Evolutionary conservation across 2,888 invertebrate species (phyloP), one percentile per base, ranked within the genome.

Genomic region (Cyclophora albipunctata): DNA sequence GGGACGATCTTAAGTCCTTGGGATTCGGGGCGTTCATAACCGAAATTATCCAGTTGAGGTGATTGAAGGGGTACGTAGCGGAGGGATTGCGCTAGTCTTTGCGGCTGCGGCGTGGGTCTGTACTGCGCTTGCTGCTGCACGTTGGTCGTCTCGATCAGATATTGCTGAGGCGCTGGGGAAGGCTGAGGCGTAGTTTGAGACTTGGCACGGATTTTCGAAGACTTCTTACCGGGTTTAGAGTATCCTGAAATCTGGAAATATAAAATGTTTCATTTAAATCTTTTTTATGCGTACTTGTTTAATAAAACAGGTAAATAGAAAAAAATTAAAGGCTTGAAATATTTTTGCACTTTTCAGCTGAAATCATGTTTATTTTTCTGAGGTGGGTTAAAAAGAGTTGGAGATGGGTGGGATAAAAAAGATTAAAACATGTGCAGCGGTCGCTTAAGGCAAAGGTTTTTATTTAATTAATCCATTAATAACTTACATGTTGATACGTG

Each of bases 81-180:
- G 1, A 84, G 66, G 33, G 75, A 60, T 59, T 85, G 84, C 4
- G 79, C 52, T 3, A 71, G 69, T 65, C 79, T 71, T 49, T 81
- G 83, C 2, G 65, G 73, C 53, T 79, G 81, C 5, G 68, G 67
- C 33, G 71, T 65, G 3, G 72, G 70, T 2, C 71, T 75, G 54
- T 77, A 81, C 47, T 69, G 59, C 45, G 42, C 59, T 34, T 62
- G 66, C 44, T 60, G 66, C 34, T 70, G 75, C 53, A 87, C 76
- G 50, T 88, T 88, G 0, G 89, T 89, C 0, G 89, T 89, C 64
- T 89, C 89, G 34, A 89, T 89, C 34, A 89, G 62, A 57, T 89
- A 89, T 57, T 89, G 89, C 51, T 89, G 88, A 37, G 89, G 89
- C 34, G 84, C 84, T 5, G 75, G 58, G 6, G 82, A 64, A 2